Evolutionary conservation across 2,113 vertebrate genomes (phyloP).

Genomic region (Dipodomys stephensi): DNA sequence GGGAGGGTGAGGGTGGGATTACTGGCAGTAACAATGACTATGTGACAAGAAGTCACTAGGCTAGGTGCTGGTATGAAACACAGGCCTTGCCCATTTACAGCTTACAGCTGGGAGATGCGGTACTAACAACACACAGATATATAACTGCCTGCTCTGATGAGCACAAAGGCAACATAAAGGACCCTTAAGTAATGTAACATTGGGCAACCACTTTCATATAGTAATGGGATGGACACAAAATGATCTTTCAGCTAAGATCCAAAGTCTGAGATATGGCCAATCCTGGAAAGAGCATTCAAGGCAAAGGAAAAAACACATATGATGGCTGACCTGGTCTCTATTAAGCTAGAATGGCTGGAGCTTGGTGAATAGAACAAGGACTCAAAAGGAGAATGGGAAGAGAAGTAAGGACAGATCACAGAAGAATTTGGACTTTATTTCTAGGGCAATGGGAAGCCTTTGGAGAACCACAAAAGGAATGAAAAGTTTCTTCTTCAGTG

Average conservation of each 20-base stretch:
- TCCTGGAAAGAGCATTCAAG: background rate
- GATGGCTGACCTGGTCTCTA: background rate
- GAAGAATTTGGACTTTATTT: background rate
- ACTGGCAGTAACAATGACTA: background rate
- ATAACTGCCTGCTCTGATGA: background rate
- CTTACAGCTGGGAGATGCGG: background rate
- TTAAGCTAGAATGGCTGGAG: background rate
- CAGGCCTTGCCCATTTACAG: background rate
- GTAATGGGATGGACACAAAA: background rate
- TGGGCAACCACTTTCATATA: background rate
- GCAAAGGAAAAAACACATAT: background rate
- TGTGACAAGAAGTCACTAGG: background rate
- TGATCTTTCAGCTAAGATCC: background rate
- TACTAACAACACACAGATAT: background rate
- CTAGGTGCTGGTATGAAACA: background rate
- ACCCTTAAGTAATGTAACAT: background rate
- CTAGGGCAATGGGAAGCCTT: background rate
- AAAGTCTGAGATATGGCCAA: background rate
- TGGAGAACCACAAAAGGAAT: background rate
- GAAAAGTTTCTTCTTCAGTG: constrained; percentile 46
- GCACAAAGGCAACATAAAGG: constrained; percentile 2
- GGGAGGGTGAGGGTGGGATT: background rate
- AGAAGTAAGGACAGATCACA: background rate
- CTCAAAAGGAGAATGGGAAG: background rate
- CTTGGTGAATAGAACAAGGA: background rate